Base-by-base conservation (phyloP, 2,113 vertebrate genomes). In the Nyctereutes procyonoides region DNA sequence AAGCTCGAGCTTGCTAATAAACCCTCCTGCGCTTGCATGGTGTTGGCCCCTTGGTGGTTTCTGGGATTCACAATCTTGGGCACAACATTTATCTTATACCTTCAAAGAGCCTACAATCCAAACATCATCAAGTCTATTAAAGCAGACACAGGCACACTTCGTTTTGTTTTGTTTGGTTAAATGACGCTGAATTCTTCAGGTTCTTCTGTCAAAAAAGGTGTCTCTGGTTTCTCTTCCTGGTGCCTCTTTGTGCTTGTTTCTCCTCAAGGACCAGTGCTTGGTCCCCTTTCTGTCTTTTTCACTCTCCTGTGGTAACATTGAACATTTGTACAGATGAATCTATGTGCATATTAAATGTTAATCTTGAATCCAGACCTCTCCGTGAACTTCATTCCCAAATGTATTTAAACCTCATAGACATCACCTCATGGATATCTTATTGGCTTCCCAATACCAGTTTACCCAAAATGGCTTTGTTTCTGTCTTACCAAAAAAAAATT, bases 231-330 rank as follows among this genome's bases (percentile, higher is more conserved):
- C 2, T 87, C 32, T 53, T 83, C 28, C 20, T 83, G 8, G 19
- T 65, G 5, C 12, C 12, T 38, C 5, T 93, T 91, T 15, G 17
- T 28, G 8, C 4, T 15, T 71, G 2, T 6, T 67, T 19, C 0
- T 91, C 0, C 32, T 76, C 6, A 69, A 60, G 30, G 53, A 69
- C n/a, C 14, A 88, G 48, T 30, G 13, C 5, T 81, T 38, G 10
- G 5, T 43, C 14, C 4, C 26, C 55, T 90, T 53, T 9, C 20
- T 63, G 6, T 43, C 4, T 51, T 65, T 62, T 81, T 67, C 8
- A 24, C 2, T 30, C 1, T 63, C 30, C 7, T 0, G 0, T 63
- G 14, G 14, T 32, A 53, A 48, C 7, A 8, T 2, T 32, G 9
- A 91, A 4, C 11, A 58, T 22, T 53, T 22, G 0, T 13, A 7